Evolutionary conservation across 1,140 invertebrate genomes (phyloP).

Genomic region (Solenopsis invicta): DNA sequence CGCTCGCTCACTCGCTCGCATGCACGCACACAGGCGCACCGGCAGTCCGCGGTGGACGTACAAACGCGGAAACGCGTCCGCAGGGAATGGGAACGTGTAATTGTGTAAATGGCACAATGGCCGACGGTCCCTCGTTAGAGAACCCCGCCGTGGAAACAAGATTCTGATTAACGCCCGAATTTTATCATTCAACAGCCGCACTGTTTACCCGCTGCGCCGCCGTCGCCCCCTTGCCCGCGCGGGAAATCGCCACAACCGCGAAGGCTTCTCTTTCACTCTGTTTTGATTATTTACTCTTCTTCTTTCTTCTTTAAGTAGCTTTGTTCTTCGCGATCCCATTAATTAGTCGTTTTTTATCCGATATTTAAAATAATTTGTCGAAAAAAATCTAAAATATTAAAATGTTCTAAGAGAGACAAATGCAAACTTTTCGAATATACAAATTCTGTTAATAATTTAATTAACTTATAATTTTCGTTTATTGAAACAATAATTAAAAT

Average conservation of each 20-base stretch:
- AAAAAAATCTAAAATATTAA: background rate
- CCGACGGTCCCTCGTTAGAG: conserved; percentile 81
- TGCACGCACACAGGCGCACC: conserved; percentile 28
- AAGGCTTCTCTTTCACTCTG: conserved; percentile 18
- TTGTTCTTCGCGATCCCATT: background rate
- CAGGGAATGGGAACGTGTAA: conserved; percentile 82
- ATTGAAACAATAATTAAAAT: background rate
- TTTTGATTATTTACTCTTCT: conserved; percentile 19
- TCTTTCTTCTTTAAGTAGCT: background rate
- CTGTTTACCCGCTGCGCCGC: conserved; percentile 67
- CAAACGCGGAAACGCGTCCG: conserved; percentile 74
- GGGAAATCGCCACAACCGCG: conserved; percentile 39
- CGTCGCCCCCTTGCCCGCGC: conserved; percentile 56
- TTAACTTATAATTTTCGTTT: background rate
- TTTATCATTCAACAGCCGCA: conserved; percentile 78
- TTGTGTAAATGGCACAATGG: conserved; percentile 85
- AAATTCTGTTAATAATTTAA: background rate
- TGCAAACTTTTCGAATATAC: background rate
- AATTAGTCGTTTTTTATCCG: background rate
- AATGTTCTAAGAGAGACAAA: background rate
- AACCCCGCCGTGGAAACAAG: conserved; percentile 81
- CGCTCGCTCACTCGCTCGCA: background rate
- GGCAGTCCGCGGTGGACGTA: conserved; percentile 61
- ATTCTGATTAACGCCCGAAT: conserved; percentile 84
- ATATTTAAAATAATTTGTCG: background rate